phyloP scores from a whole-genome alignment of 2,888 invertebrate genomes.

The Eupithecia subumbrata region DNA sequence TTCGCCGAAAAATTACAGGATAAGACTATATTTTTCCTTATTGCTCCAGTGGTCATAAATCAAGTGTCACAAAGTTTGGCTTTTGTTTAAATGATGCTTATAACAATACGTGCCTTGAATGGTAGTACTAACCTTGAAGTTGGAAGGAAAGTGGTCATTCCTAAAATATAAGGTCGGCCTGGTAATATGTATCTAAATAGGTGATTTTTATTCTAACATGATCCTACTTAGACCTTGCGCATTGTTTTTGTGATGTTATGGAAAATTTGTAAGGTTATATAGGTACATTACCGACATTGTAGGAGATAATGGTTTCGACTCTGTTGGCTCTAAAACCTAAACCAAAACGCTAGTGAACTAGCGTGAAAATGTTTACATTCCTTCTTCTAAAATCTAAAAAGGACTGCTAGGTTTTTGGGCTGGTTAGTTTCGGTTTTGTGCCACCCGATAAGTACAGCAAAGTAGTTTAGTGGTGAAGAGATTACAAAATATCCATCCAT shows the following conservation, averaged over 20 bases:
- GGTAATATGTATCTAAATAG: constrained; percentile 17
- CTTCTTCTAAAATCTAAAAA: no score
- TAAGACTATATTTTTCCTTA: background rate
- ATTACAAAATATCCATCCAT: background rate
- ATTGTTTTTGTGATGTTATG: constrained; percentile 11
- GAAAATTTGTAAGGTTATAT: constrained; percentile 12
- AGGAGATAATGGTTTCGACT: background rate
- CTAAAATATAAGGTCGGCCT: constrained; percentile 11
- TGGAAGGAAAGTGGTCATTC: constrained; percentile 8
- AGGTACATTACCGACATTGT: background rate
- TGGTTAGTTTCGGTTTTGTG: background rate
- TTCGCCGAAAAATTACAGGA: background rate
- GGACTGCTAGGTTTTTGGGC: background rate
- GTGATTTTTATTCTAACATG: constrained; percentile 26
- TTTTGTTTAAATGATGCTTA: constrained; percentile 6
- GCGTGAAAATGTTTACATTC: background rate
- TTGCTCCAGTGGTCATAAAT: constrained; percentile 7
- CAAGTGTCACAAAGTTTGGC: background rate
- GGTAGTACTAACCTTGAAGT: constrained; percentile 3
- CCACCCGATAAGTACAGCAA: background rate
- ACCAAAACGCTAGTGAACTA: no score
- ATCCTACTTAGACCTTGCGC: constrained; percentile 1
- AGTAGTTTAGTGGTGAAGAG: background rate
- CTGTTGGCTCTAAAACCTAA: background rate
- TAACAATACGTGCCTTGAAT: constrained; percentile 8